phyloP scores from a whole-genome alignment of 2,113 vertebrate species.

The Fregetta grallaria region DNA sequence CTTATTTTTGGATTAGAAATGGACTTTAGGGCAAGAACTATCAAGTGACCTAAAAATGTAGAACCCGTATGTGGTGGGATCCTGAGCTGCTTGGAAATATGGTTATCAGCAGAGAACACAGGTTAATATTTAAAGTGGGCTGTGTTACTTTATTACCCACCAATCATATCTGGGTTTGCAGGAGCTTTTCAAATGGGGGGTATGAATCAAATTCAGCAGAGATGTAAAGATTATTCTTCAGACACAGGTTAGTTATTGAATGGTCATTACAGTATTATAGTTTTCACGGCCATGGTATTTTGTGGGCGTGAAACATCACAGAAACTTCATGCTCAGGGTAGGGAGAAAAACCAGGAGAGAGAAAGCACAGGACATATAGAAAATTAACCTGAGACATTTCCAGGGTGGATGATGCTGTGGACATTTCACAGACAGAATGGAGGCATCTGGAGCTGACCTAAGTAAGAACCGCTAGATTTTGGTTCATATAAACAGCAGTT shows the following conservation, averaged over 20 bases:
- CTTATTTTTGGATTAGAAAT: background rate
- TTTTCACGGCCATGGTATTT: background rate
- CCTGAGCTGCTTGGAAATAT: background rate
- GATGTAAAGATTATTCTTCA: background rate
- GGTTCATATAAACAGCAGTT: background rate
- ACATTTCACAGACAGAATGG: background rate
- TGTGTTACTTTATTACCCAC: background rate
- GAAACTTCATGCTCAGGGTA: background rate
- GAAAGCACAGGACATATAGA: background rate
- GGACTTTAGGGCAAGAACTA: background rate
- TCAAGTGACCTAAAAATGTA: background rate
- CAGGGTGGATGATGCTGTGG: background rate
- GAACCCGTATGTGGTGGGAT: background rate
- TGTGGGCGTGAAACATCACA: background rate
- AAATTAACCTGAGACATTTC: background rate
- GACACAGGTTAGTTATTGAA: background rate
- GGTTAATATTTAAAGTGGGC: background rate
- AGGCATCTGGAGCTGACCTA: background rate
- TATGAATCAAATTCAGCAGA: background rate
- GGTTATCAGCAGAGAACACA: background rate
- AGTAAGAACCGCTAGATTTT: background rate
- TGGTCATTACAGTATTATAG: background rate
- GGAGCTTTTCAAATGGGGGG: background rate
- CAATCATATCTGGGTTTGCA: background rate
- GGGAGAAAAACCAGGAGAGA: background rate